phyloP scores from a whole-genome alignment of 2,888 invertebrate genomes.

The Cyclophora albipunctata region DNA sequence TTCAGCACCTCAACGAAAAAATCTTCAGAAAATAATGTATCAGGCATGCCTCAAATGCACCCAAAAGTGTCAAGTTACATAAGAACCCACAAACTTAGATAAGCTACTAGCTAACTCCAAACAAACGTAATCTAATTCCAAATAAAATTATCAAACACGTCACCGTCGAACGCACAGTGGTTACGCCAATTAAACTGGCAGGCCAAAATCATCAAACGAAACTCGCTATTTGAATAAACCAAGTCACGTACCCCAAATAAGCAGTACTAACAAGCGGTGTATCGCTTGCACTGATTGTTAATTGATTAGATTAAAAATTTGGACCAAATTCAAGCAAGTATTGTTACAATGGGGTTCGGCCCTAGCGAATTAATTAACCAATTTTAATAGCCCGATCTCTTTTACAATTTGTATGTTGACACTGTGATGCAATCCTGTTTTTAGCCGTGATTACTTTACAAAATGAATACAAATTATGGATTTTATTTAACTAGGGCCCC shows the following conservation, averaged over 20 bases:
- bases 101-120: no score
- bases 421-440: constrained; percentile 28
- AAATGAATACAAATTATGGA: no score
- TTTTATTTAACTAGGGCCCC: no score
- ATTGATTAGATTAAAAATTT: constrained; percentile 76
- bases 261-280: constrained; percentile 72
- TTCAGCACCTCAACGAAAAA: no score
- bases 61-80: no score
- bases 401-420: constrained; percentile 65
- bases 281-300: constrained; percentile 76
- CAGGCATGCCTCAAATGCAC: no score
- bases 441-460: no score
- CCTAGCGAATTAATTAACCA: constrained; percentile 54
- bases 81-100: no score
- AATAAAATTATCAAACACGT: no score
- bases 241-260: constrained; percentile 72
- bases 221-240: constrained; percentile 65
- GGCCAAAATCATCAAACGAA: constrained; percentile 62
- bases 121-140: no score
- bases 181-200: constrained; percentile 52
- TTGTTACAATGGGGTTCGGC: constrained; percentile 53
- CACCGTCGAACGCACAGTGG: constrained; percentile 34
- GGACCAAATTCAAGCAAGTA: constrained; percentile 58
- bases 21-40: no score
- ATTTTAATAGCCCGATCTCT: constrained; percentile 56